Conservation (phyloP, 92 coral and sea anemone species). For the Porites evermanni region DNA sequence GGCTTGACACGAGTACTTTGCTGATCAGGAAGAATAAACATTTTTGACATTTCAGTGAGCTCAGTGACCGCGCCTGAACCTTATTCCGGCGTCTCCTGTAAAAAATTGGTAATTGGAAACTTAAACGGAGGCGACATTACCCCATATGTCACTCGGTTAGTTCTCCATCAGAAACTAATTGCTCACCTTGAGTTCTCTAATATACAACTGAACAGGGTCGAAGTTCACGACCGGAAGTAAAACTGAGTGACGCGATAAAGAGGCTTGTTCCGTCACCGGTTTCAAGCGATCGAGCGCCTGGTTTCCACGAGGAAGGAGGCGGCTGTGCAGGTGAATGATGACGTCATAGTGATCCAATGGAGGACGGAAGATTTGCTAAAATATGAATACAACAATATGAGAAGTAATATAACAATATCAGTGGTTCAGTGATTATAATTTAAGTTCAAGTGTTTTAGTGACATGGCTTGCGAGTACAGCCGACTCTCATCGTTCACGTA, state of each 20-base stretch:
- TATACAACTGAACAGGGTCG: slow-evolving; percentile 83
- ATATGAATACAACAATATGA: background rate
- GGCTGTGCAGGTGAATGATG: slow-evolving; percentile 79
- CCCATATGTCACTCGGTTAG: no score
- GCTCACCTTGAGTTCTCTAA: slow-evolving; percentile 82
- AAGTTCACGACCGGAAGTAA: slow-evolving; percentile 88
- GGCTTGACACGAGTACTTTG: no score
- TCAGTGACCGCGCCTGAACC: no score
- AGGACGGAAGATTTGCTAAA: slow-evolving; percentile 95
- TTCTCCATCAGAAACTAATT: background rate
- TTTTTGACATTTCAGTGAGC: no score
- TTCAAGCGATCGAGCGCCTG: slow-evolving; percentile 78
- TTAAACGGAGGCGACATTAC: no score
- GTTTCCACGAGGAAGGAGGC: slow-evolving; percentile 67
- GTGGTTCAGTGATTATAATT: background rate
- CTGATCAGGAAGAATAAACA: no score
- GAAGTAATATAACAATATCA: background rate
- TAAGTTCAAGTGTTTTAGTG: no score
- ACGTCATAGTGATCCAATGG: slow-evolving; percentile 93
- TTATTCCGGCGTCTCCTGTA: no score
- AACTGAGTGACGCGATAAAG: slow-evolving; percentile 34
- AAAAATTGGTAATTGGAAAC: no score
- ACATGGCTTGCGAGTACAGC: no score
- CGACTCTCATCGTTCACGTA: no score
- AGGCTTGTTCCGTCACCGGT: slow-evolving; percentile 38